phyloP scores from a whole-genome alignment of 2,888 invertebrate species.

The Tachystola acroxantha region DNA sequence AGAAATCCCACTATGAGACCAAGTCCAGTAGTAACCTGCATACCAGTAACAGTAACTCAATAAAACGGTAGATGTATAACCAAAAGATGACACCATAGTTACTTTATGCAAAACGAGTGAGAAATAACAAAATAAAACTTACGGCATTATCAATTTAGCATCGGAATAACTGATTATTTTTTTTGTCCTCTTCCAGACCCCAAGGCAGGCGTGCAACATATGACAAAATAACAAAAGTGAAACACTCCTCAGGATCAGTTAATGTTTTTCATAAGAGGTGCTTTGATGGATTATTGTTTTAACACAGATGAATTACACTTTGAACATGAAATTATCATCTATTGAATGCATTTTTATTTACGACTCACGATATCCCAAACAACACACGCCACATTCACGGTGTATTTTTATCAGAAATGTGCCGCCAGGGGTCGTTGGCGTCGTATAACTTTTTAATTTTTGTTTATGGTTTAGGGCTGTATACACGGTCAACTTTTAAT shows the following conservation, averaged over 20 bases:
- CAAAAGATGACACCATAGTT: conserved; percentile 14
- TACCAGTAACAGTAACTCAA: conserved; percentile 26
- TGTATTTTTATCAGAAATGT: conserved; percentile 58
- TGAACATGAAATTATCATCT: conserved; percentile 42
- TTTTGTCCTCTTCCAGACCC: conserved; percentile 71
- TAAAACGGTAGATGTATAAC: conserved; percentile 16
- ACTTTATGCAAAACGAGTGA: conserved; percentile 16
- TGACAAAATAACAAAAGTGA: conserved; percentile 65
- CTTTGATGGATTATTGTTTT: conserved; percentile 34
- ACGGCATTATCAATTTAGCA: conserved; percentile 73
- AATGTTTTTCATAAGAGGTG: conserved; percentile 32
- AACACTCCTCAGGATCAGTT: conserved; percentile 38
- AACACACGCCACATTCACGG: conserved; percentile 80
- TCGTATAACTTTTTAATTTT: too few relatives aligned
- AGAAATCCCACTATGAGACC: conserved; percentile 21
- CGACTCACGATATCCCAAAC: conserved; percentile 72
- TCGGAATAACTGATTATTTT: conserved; percentile 68
- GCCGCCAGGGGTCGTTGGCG: conserved; percentile 53
- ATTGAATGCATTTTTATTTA: conserved; percentile 72
- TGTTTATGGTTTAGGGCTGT: too few relatives aligned
- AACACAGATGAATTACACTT: conserved; percentile 47
- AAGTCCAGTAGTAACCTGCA: conserved; percentile 43
- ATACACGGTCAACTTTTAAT: too few relatives aligned
- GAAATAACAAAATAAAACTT: conserved; percentile 47
- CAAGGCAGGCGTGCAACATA: conserved; percentile 76